Conservation (phyloP, 2,797 vertebrate genomes). For the Ctenochaetus hawaiiensis region DNA sequence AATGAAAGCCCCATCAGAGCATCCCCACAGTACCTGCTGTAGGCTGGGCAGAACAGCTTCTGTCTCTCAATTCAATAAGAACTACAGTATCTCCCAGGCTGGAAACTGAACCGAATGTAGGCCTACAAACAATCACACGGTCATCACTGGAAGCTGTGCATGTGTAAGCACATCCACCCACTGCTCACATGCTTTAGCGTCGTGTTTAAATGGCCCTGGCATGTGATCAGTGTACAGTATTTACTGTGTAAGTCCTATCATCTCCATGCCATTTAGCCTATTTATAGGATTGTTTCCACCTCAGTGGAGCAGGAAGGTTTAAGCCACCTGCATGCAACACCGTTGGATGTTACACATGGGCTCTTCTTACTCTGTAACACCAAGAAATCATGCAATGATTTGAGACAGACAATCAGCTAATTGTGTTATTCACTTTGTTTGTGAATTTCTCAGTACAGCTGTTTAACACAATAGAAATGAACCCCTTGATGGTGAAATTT, state of each 20-base stretch:
- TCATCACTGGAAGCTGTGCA: not conserved
- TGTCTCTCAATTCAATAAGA: not conserved
- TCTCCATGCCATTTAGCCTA: slow-evolving; percentile 51
- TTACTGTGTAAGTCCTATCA: slow-evolving; percentile 51
- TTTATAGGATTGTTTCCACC: slow-evolving; percentile 62
- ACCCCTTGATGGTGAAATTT: not conserved
- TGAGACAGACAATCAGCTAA: not conserved
- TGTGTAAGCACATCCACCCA: slow-evolving; percentile 11
- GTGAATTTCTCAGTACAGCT: not conserved
- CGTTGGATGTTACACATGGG: slow-evolving; percentile 7
- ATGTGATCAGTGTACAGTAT: slow-evolving; percentile 49
- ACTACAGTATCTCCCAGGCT: not conserved
- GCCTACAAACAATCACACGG: not conserved
- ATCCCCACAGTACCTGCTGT: not conserved
- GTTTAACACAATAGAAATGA: not conserved
- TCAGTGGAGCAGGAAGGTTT: slow-evolving; percentile 16
- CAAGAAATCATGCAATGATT: slow-evolving; percentile 4
- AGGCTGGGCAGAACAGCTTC: not conserved
- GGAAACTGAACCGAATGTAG: not conserved
- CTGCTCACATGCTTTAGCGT: slow-evolving; percentile 16
- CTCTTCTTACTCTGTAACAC: slow-evolving; percentile 32
- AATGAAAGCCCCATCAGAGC: slow-evolving; percentile 39
- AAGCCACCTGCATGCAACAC: slow-evolving; percentile 24
- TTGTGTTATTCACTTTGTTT: not conserved
- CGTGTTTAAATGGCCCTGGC: slow-evolving; percentile 32